phyloP scores from a whole-genome alignment of 1,140 invertebrate species.

The Drosophila rhopaloa region DNA sequence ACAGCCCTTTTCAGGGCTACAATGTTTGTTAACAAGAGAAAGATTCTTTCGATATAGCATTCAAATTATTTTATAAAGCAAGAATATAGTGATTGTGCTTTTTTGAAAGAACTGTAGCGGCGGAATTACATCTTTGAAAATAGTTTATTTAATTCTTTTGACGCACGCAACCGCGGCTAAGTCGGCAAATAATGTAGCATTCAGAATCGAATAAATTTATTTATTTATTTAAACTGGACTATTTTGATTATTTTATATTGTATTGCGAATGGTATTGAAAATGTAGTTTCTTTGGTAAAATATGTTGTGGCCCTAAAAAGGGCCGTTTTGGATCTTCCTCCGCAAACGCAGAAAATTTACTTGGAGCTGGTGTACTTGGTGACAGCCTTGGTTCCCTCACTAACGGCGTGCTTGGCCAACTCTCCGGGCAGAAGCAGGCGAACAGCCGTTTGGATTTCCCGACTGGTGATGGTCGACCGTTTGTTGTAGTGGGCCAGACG shows the following conservation, averaged over 20 bases:
- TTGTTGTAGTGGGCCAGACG: too few relatives aligned
- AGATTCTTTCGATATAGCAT: not conserved
- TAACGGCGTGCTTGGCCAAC: constrained; percentile 87
- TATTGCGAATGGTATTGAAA: constrained; percentile 2
- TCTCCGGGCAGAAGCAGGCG: constrained; percentile 87
- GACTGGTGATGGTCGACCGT: constrained; percentile 51
- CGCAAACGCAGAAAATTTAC: constrained; percentile 51
- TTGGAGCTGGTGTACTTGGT: constrained; percentile 87
- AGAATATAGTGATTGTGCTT: too few relatives aligned
- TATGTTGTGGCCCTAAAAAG: constrained; percentile 52
- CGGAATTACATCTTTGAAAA: too few relatives aligned
- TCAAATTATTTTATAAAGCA: too few relatives aligned
- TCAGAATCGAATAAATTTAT: too few relatives aligned
- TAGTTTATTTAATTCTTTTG: too few relatives aligned
- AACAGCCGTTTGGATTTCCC: constrained; percentile 82
- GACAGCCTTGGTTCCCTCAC: constrained; percentile 87
- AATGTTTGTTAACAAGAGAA: not conserved
- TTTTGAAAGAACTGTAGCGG: too few relatives aligned
- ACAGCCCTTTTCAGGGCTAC: constrained; percentile 3
- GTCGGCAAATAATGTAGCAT: too few relatives aligned
- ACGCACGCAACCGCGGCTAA: too few relatives aligned
- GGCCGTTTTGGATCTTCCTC: constrained; percentile 40
- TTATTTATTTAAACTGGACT: too few relatives aligned
- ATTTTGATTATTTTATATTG: too few relatives aligned
- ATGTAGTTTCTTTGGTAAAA: constrained; percentile 4